Percentiles rank a stretch among this genome's conserved stretches.
phyloP scores from a whole-genome alignment of 1,140 invertebrate genomes.

The Oryctes rhinoceros region DNA sequence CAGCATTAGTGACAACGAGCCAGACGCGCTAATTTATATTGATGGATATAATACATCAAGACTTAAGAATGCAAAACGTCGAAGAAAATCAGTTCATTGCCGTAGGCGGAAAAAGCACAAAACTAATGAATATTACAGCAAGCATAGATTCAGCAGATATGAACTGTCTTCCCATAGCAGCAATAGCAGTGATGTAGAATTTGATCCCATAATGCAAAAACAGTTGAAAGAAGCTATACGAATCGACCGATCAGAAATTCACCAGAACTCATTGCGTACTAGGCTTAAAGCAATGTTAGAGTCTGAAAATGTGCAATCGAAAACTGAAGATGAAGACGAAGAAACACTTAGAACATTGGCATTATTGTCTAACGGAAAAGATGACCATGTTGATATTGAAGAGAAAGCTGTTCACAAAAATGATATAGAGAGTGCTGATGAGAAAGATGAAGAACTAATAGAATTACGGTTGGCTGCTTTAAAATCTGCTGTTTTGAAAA shows the following conservation, averaged over 20 bases:
- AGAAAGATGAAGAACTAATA: slow-evolving; percentile 55
- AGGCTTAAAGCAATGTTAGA: slow-evolving; percentile 49
- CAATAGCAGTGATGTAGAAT: slow-evolving; percentile 22
- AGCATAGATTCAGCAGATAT: slow-evolving; percentile 1
- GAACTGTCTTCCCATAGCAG: background rate
- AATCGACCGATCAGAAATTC: slow-evolving; percentile 45
- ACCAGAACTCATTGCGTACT: slow-evolving; percentile 46
- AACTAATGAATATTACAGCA: background rate
- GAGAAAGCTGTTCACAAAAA: slow-evolving; percentile 3
- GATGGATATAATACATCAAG: background rate
- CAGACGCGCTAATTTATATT: background rate
- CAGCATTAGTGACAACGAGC: slow-evolving; percentile 54
- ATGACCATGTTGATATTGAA: background rate
- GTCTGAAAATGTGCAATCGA: slow-evolving; percentile 21
- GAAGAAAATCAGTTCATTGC: slow-evolving; percentile 38
- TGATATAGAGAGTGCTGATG: slow-evolving; percentile 44
- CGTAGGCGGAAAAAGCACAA: slow-evolving; percentile 38
- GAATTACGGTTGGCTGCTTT: slow-evolving; percentile 57
- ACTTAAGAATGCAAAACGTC: slow-evolving; percentile 12
- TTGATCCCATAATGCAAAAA: slow-evolving; percentile 43
- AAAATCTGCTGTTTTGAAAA: slow-evolving; percentile 57
- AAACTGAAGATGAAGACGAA: slow-evolving; percentile 40
- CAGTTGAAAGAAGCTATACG: slow-evolving; percentile 56
- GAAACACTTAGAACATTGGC: slow-evolving; percentile 40
- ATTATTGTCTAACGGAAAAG: slow-evolving; percentile 33